Evolutionary conservation across 2,888 invertebrate species (phyloP).

Genomic region (Trissolcus japonicus): DNA sequence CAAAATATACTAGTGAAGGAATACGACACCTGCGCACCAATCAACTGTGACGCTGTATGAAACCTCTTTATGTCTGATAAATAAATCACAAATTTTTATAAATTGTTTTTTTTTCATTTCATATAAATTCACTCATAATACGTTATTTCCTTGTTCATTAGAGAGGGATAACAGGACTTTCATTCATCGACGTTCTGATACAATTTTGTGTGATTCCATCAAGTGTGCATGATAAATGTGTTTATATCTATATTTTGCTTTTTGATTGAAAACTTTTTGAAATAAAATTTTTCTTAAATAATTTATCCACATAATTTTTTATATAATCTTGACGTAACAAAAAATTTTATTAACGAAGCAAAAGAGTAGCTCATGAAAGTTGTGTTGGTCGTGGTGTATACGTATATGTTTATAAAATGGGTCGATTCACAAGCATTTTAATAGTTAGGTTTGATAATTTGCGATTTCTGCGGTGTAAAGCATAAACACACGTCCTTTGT

Average conservation of each 20-base stretch:
- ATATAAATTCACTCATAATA: neutral
- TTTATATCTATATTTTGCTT: neutral
- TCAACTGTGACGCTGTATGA: slow-evolving; percentile 62
- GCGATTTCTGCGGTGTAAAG: slow-evolving; percentile 49
- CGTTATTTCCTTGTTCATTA: slow-evolving; percentile 34
- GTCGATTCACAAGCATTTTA: neutral
- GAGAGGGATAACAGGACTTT: neutral
- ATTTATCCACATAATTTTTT: too few relatives aligned
- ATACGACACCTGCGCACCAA: slow-evolving; percentile 67
- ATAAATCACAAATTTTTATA: slow-evolving; percentile 65
- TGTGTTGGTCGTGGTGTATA: too few relatives aligned
- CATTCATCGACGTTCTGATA: neutral
- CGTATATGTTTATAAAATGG: too few relatives aligned
- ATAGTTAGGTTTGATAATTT: slow-evolving; percentile 1
- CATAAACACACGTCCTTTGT: slow-evolving; percentile 72
- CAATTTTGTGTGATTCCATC: too few relatives aligned
- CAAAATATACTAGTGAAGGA: slow-evolving; percentile 36
- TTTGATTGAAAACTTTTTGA: neutral
- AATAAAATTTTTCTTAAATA: too few relatives aligned
- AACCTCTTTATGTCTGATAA: slow-evolving; percentile 46
- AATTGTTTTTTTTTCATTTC: neutral
- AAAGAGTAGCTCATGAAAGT: too few relatives aligned
- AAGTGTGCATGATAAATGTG: neutral
- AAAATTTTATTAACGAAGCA: too few relatives aligned
- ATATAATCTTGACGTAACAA: too few relatives aligned